phyloP scores from a whole-genome alignment of 1,140 invertebrate genomes.

The Conus ventricosus region DNA sequence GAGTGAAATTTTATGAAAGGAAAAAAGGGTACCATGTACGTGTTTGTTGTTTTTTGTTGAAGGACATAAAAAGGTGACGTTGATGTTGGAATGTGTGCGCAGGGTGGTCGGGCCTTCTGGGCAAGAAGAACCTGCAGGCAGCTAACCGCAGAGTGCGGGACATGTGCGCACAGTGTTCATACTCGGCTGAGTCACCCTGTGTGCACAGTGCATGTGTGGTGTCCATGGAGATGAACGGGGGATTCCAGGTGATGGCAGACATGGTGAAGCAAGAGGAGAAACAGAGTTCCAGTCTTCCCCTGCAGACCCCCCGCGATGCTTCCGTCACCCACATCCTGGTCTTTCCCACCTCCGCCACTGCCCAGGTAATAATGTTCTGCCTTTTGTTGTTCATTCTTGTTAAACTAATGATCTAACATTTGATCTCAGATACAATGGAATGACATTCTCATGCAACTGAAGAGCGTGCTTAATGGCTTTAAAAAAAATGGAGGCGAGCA shows the following conservation, averaged over 20 bases:
- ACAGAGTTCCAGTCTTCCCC: conserved; percentile 68
- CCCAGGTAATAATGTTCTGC: conserved; percentile 81
- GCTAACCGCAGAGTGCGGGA: conserved; percentile 92
- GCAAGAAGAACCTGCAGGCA: conserved; percentile 90
- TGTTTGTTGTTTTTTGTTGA: too few relatives aligned
- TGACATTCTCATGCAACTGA: too few relatives aligned
- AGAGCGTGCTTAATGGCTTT: too few relatives aligned
- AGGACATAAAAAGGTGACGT: too few relatives aligned
- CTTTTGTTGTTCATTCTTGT: too few relatives aligned
- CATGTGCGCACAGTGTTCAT: conserved; percentile 90
- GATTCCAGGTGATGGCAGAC: conserved; percentile 94
- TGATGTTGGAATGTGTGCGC: conserved; percentile 36
- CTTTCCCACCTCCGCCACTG: conserved; percentile 97
- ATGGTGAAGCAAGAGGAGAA: conserved; percentile 75
- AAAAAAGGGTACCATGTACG: too few relatives aligned
- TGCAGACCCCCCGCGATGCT: conserved; percentile 82
- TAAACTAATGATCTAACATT: too few relatives aligned
- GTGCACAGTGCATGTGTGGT: conserved; percentile 98
- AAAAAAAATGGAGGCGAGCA: too few relatives aligned
- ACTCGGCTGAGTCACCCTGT: conserved; percentile 82
- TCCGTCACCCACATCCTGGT: conserved; percentile 98
- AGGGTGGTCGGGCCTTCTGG: conserved; percentile 95
- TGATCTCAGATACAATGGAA: too few relatives aligned
- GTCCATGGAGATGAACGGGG: conserved; percentile 95
- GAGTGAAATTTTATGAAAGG: too few relatives aligned